phyloP scores from a whole-genome alignment of 1,140 invertebrate genomes.

The Mercenaria mercenaria region DNA sequence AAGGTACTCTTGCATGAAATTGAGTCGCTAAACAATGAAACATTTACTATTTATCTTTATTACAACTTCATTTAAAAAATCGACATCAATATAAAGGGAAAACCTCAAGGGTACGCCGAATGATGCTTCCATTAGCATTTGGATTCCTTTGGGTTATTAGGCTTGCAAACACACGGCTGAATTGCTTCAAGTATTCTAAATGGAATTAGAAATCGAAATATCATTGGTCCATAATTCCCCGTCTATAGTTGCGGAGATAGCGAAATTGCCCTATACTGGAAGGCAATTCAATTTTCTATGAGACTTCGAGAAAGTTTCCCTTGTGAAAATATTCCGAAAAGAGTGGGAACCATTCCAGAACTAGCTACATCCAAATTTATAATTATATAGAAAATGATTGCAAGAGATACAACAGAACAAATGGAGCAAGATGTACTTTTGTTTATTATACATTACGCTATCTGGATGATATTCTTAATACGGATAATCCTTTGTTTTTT shows the following conservation, averaged over 20 bases:
- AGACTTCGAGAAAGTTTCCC: slow-evolving; percentile 43
- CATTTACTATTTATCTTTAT: slow-evolving; percentile 44
- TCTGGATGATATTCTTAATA: no score
- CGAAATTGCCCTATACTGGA: slow-evolving; percentile 24
- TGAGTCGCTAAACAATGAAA: not conserved
- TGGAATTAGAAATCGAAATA: slow-evolving; percentile 62
- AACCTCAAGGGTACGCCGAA: slow-evolving; percentile 38
- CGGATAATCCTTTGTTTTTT: no score
- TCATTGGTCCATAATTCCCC: slow-evolving; percentile 48
- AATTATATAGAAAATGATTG: not conserved
- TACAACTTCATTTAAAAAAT: slow-evolving; percentile 56
- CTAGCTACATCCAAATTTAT: not conserved
- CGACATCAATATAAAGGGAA: slow-evolving; percentile 43
- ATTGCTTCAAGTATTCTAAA: not conserved
- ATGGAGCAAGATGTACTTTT: no score
- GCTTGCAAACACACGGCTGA: slow-evolving; percentile 55
- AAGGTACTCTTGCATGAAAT: not conserved
- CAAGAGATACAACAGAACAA: not conserved
- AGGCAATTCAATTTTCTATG: slow-evolving; percentile 41
- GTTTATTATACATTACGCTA: no score
- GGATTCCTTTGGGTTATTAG: slow-evolving; percentile 59
- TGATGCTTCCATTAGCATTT: slow-evolving; percentile 54
- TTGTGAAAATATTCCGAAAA: slow-evolving; percentile 27
- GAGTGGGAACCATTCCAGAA: not conserved
- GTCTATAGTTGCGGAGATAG: slow-evolving; percentile 19